Conservation (phyloP, 2,113 vertebrate species). For the Podilymbus podiceps region DNA sequence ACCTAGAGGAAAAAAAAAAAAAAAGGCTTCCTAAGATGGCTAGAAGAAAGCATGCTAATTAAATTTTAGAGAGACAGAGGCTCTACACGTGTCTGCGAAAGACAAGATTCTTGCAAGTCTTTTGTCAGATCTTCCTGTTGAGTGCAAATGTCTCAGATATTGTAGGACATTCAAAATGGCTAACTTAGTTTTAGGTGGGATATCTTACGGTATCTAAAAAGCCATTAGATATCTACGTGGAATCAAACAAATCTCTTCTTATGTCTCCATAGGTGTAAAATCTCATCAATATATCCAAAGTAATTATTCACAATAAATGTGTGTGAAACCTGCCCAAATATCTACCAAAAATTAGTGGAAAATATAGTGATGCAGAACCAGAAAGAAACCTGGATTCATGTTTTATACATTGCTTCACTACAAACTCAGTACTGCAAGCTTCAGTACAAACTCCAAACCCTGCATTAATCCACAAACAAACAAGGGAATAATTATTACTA, state of each 20-base stretch:
- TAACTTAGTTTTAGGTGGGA: not conserved
- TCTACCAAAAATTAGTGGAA: not conserved
- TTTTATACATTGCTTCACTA: not conserved
- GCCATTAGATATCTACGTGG: not conserved
- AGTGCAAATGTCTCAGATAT: not conserved
- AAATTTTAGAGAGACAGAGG: not conserved
- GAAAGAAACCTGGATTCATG: not conserved
- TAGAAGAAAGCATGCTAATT: slow-evolving; percentile 4
- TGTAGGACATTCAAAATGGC: not conserved
- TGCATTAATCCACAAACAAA: not conserved
- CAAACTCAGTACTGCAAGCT: not conserved
- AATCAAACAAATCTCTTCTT: not conserved
- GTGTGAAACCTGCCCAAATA: not conserved
- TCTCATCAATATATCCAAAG: not conserved
- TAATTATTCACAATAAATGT: not conserved
- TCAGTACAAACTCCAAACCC: not conserved
- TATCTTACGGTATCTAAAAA: not conserved
- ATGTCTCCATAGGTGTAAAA: not conserved
- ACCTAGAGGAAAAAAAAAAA: not conserved
- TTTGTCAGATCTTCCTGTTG: not conserved
- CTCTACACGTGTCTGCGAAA: not conserved
- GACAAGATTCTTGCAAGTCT: not conserved
- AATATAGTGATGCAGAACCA: not conserved
- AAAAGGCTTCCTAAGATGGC: not conserved
- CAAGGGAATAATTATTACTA: not conserved